Conservation (phyloP, 2,797 vertebrate genomes). For the Siniperca undulata region DNA sequence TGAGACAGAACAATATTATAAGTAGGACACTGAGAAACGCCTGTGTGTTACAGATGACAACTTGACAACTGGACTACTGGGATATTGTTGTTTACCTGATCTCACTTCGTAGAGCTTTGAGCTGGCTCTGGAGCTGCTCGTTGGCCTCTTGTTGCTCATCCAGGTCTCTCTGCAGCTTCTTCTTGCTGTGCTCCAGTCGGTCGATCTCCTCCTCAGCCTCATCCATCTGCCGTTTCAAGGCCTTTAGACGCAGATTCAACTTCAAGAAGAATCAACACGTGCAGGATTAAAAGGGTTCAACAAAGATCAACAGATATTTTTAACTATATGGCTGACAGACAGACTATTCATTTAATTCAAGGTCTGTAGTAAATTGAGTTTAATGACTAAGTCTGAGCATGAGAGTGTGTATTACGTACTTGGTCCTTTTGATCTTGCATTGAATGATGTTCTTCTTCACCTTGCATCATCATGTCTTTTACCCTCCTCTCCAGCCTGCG, state of each 20-base stretch:
- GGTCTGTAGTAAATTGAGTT: neutral
- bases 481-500: conserved; percentile 96
- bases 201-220: conserved; percentile 98
- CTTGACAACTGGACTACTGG: neutral
- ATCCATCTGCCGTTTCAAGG: conserved; percentile 96
- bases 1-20: conserved; percentile 7
- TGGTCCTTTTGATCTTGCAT: conserved; percentile 97
- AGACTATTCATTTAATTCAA: neutral
- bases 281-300: neutral
- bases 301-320: neutral
- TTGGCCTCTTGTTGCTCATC: conserved; percentile 95
- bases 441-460: conserved; percentile 94
- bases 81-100: conserved; percentile 85
- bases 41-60: neutral
- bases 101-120: conserved; percentile 89
- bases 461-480: conserved; percentile 96
- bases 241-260: conserved; percentile 96
- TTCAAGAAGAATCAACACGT: conserved; percentile 56
- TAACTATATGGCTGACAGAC: neutral
- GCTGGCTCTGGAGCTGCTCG: conserved; percentile 94
- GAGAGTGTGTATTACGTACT: conserved; percentile 78
- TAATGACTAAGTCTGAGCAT: neutral
- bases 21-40: neutral
- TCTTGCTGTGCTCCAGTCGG: conserved; percentile 93
- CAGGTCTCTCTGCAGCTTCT: conserved; percentile 97